Conservation (phyloP, 2,797 vertebrate genomes). For the Oceanodroma leucorhoa region DNA sequence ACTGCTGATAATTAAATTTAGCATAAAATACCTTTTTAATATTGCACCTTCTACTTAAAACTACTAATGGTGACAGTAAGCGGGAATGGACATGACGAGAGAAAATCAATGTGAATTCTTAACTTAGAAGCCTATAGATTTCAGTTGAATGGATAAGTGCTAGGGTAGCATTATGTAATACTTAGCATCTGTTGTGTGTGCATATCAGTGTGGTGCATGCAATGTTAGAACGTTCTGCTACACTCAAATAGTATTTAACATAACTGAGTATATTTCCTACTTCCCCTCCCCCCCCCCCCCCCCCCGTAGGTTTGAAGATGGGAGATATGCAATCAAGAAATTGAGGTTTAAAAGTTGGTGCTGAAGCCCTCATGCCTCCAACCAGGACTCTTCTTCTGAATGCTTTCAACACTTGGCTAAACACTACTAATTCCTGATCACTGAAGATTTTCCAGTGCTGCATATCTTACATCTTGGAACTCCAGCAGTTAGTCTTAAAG, state of each 20-base stretch:
- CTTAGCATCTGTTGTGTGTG: not conserved
- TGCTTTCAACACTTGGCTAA: slow-evolving; percentile 84
- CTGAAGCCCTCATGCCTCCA: slow-evolving; percentile 88
- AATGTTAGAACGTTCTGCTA: not conserved
- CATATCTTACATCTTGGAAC: slow-evolving; percentile 87
- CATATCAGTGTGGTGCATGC: not conserved
- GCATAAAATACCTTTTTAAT: not conserved
- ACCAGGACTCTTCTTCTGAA: slow-evolving; percentile 86
- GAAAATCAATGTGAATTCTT: not conserved
- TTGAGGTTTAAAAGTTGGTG: slow-evolving; percentile 92
- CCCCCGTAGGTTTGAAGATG: slow-evolving; percentile 84
- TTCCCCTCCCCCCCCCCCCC: not conserved
- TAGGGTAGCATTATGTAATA: not conserved
- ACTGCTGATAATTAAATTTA: not conserved
- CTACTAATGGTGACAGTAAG: not conserved
- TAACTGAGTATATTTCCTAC: not conserved
- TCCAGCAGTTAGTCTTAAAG: slow-evolving; percentile 82
- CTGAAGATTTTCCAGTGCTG: slow-evolving; percentile 83
- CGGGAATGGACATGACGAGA: not conserved
- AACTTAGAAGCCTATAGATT: not conserved
- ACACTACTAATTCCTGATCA: slow-evolving; percentile 81
- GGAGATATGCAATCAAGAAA: slow-evolving; percentile 93
- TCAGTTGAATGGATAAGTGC: not conserved
- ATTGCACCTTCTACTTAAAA: not conserved
- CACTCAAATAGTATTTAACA: not conserved